A percentile compares a stretch with the other conserved stretches of the same genome.
Evolutionary conservation across 2,113 vertebrate species (phyloP).

Genomic region (Stegastes partitus): DNA sequence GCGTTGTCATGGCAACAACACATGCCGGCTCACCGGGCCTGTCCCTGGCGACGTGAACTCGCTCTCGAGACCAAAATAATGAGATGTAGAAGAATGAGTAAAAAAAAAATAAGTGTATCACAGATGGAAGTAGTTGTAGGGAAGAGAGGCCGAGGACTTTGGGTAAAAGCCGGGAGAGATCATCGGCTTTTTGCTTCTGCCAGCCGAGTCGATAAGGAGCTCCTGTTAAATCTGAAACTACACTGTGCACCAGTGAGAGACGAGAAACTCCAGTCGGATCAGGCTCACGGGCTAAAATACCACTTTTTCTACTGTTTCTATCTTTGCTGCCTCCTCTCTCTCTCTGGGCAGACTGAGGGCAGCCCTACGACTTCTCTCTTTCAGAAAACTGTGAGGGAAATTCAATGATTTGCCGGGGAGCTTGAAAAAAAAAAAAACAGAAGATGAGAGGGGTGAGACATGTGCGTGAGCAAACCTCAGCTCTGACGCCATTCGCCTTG

Average conservation of each 20-base stretch:
- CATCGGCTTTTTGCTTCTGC: not conserved
- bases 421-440: slow-evolving; percentile 13
- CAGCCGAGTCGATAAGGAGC: not conserved
- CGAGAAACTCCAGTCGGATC: not conserved
- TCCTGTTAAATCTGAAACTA: slow-evolving; percentile 10
- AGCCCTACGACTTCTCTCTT: slow-evolving; percentile 56
- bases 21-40: not conserved
- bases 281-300: slow-evolving; percentile 2
- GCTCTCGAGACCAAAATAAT: slow-evolving; percentile 3
- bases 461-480: slow-evolving; percentile 45
- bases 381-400: slow-evolving; percentile 50
- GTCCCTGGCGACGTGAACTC: slow-evolving; percentile 48
- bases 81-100: slow-evolving; percentile 49
- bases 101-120: slow-evolving; percentile 22
- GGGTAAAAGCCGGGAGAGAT: slow-evolving; percentile 2
- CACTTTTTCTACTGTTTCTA: not conserved
- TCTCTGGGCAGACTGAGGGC: slow-evolving; percentile 78
- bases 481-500: slow-evolving; percentile 75
- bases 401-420: slow-evolving; percentile 52
- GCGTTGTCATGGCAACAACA: slow-evolving; percentile 70
- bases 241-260: slow-evolving; percentile 10
- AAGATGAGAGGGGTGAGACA: not conserved
- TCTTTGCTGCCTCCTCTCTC: slow-evolving; percentile 7
- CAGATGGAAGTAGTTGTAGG: slow-evolving; percentile 8
- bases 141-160: not conserved